Base-by-base conservation (phyloP, 2,888 invertebrate genomes). In the Dexiosoma caninum region DNA sequence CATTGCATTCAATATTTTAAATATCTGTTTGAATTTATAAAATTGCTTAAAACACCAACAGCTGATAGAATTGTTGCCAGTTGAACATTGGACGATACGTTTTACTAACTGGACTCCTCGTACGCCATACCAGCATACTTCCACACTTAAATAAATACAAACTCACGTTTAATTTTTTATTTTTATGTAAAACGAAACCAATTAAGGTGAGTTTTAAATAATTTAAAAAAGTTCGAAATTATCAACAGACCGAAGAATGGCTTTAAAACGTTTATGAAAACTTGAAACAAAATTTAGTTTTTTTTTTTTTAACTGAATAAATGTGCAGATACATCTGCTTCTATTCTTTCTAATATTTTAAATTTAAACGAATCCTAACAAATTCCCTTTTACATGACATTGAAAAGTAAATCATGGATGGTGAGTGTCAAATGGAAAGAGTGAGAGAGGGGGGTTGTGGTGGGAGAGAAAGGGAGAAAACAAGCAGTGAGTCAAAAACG, bases 261-360 rank as follows among this genome's bases (percentile, higher is more conserved):
- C 35, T 57, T 46, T 46, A 44, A 62, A 62, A 32, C 14, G 19
- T 62, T n/a, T n/a, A 46, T 21, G 5, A 6, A 21, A 46, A 62
- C 14, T 21, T 35, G 21, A 10, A 44, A 21, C 42, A 12, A 51
- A 35, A 40, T 27, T 3, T 23, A 19, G 1, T 32, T 16, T 16
- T 67, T 19, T n/a, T 30, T 19, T 23, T 51, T 57, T 32, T 19
- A 8, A 9, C 14, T 27, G 37, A 49, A 74, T 57, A 74, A 64
- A 74, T 70, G 62, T 40, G 67, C 62, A 78, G 53, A 66, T 71
- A 23, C 51, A 32, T 14, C n/a, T 40, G 9, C 49, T 53, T 27
- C 32, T 49, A 30, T 64, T 35, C 40, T 32, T 14, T 10, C 30
- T 42, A 59, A 51, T 42, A 75, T 76, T 60, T 66, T 35, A 23